Base-by-base conservation (phyloP, 2,113 vertebrate species). In the Hippoglossus stenolepis region DNA sequence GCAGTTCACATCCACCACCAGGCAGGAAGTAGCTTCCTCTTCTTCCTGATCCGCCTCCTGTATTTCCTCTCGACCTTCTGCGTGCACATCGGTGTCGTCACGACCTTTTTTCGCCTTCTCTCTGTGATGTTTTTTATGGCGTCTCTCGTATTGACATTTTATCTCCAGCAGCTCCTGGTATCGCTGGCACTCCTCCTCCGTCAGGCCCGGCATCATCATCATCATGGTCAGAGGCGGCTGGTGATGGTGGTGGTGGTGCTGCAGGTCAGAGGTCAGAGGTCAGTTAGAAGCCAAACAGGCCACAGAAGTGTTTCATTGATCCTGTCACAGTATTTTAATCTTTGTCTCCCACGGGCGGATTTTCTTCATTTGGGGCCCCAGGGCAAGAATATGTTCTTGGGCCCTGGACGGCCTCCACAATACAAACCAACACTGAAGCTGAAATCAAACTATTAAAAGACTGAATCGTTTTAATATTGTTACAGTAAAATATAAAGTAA, bases 131-230 rank as follows among this genome's bases (percentile, higher is more conserved):
- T 66, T 75, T 18, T 84, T 24, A 0, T 18, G 67, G 2, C 86
- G 94, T 77, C 93, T 94, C 80, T 96, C 95, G 17, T 95, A 90
- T 65, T 95, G 95, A 60, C 95, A 94, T 21, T 93, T 95, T 70
- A 97, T 92, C 87, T 95, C 95, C 80, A 96, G 91, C 40, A 97
- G 91, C 90, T 96, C 95, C 0, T 94, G 90, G 92, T 97, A 96
- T 0, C 95, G 90, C 73, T 94, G 94, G 0, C 92, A 95, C 84
- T 97, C 96, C 4, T 96, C 96, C 5, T 95, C 94, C 0, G 96
- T 96, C 83, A 96, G 90, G 0, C 96, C 95, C 0, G 94, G 92
- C 2, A 95, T 95, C 79, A 94, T 89, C 75, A 90, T 70, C 5
- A 94, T 87, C 76, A 91, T 71, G 2, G 65, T 57, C 5, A 83